Evolutionary conservation across 2,113 vertebrate genomes (phyloP).

Genomic region (Hiodon tergisus): DNA sequence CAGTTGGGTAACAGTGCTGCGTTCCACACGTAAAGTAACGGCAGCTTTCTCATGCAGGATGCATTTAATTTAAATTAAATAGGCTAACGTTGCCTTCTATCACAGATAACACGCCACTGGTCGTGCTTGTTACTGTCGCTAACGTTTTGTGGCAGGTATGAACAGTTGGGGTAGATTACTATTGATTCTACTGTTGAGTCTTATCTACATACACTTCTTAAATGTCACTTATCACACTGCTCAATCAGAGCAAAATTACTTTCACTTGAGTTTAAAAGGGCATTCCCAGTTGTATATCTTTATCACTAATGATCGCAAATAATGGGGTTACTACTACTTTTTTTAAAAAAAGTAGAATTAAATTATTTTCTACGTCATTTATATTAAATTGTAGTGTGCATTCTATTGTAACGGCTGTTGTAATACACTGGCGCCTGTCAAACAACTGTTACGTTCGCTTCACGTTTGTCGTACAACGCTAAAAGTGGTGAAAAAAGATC

Average conservation of each 20-base stretch:
- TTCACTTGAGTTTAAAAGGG: neutral
- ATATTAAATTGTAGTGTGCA: too few relatives aligned
- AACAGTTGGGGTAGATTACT: conserved; percentile 65
- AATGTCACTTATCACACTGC: conserved; percentile 56
- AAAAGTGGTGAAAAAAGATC: too few relatives aligned
- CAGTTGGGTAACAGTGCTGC: conserved; percentile 83
- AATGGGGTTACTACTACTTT: too few relatives aligned
- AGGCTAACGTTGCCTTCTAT: conserved; percentile 40
- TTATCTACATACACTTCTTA: conserved; percentile 70
- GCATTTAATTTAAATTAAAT: neutral
- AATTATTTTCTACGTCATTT: too few relatives aligned
- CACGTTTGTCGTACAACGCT: too few relatives aligned
- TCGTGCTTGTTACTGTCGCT: conserved; percentile 65
- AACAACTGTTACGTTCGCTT: too few relatives aligned
- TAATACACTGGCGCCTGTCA: too few relatives aligned
- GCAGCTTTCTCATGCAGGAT: too few relatives aligned
- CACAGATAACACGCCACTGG: conserved; percentile 68
- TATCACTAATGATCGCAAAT: too few relatives aligned
- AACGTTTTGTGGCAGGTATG: conserved; percentile 70
- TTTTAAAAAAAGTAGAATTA: too few relatives aligned
- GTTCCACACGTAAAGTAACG: conserved; percentile 23
- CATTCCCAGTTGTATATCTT: conserved; percentile 5
- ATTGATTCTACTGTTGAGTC: conserved; percentile 23
- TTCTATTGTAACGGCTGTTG: too few relatives aligned
- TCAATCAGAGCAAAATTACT: conserved; percentile 4